These are phyloP conservation scores for Perodicticus potto DNA, from an alignment of 2,797 vertebrate species.

Conservation along the genomic window DNA sequence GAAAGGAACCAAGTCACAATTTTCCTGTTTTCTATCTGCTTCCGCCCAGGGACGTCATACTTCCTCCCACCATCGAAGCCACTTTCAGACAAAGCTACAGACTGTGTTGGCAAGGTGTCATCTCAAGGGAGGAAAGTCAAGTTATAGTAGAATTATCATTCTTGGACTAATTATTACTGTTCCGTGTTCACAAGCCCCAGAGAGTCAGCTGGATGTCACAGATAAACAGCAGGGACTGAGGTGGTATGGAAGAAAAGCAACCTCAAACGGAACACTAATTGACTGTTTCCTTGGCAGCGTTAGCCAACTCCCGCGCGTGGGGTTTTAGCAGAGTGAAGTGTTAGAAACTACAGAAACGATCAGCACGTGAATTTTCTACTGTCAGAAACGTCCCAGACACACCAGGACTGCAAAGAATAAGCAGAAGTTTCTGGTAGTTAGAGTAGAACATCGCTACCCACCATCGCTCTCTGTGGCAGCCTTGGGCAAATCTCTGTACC, in stretches of 20 bases:
- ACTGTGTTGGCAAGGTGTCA: background rate
- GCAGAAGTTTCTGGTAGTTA: background rate
- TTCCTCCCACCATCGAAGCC: background rate
- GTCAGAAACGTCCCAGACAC: background rate
- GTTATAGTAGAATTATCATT: background rate
- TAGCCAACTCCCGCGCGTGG: background rate
- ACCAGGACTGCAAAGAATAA: background rate
- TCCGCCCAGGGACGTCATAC: background rate
- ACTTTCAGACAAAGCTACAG: background rate
- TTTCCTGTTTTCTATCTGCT: background rate
- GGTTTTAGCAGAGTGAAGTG: background rate
- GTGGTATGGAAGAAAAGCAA: background rate
- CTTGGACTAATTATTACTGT: conserved; percentile 36
- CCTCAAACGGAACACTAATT: background rate
- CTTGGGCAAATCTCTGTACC: background rate
- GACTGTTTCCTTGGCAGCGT: background rate
- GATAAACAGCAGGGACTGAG: conserved; percentile 20
- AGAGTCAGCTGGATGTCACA: background rate
- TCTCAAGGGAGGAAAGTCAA: background rate
- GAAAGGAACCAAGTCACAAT: background rate
- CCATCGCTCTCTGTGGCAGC: background rate
- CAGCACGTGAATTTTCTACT: background rate
- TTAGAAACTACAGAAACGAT: background rate
- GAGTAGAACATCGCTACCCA: background rate
- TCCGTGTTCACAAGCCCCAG: background rate